Conservation (phyloP, 1,140 invertebrate genomes). For the Scaptomyza pallida region DNA sequence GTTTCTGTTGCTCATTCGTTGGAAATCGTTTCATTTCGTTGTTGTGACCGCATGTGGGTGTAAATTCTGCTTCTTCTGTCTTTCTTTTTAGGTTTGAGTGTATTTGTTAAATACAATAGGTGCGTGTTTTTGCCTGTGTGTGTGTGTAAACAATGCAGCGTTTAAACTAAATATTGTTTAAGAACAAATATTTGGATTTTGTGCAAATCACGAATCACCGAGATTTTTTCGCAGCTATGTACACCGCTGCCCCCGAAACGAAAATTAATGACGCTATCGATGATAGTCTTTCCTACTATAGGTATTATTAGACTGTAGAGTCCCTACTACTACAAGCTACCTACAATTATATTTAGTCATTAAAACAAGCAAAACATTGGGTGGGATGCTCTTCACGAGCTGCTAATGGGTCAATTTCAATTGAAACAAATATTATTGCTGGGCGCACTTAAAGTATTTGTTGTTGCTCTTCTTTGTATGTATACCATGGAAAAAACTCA, state of each 20-base stretch:
- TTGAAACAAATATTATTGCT: slow-evolving; percentile 64
- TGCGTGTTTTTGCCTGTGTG: slow-evolving; percentile 33
- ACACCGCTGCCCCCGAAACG: slow-evolving; percentile 14
- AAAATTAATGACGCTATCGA: slow-evolving; percentile 69
- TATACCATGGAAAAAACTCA: slow-evolving; percentile 25
- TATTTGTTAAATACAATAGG: slow-evolving; percentile 29
- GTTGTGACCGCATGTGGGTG: slow-evolving; percentile 26
- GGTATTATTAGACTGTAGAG: slow-evolving; percentile 1
- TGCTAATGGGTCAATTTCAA: slow-evolving; percentile 80
- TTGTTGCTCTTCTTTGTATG: neutral
- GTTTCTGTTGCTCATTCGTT: slow-evolving; percentile 55
- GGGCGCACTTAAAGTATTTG: slow-evolving; percentile 19
- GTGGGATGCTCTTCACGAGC: slow-evolving; percentile 75
- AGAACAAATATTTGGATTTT: slow-evolving; percentile 78
- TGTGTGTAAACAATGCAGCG: slow-evolving; percentile 74
- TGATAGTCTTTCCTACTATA: slow-evolving; percentile 25
- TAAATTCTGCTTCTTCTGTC: too few relatives aligned
- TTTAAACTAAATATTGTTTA: slow-evolving; percentile 81
- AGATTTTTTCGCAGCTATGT: slow-evolving; percentile 27
- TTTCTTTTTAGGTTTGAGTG: slow-evolving; percentile 21
- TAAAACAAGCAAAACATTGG: slow-evolving; percentile 29
- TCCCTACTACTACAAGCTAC: neutral
- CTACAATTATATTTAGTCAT: slow-evolving; percentile 63
- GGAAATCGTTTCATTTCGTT: neutral
- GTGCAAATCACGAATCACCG: slow-evolving; percentile 56